Conservation (phyloP, 2,888 invertebrate species). For the Metacarcinus magister region DNA sequence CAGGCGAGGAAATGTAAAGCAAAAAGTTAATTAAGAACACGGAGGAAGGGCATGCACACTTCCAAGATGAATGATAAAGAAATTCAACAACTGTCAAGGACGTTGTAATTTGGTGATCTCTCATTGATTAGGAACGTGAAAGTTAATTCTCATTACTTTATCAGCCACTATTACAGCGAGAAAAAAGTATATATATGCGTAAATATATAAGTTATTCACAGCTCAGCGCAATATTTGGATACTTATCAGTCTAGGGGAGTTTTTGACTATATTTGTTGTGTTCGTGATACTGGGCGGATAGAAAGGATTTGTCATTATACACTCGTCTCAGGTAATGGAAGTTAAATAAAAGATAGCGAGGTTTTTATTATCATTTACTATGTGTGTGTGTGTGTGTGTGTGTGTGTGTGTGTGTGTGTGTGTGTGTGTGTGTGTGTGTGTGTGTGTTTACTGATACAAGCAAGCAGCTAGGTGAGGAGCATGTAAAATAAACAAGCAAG, state of each 20-base stretch:
- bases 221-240: not conserved
- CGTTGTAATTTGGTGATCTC: not conserved
- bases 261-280: not conserved
- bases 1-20: too few species aligned
- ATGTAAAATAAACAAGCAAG: not conserved
- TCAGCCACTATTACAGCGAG: not conserved
- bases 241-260: not conserved
- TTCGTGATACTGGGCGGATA: not conserved
- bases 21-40: too few species aligned
- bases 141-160: not conserved
- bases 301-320: not conserved
- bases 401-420: constrained; percentile 32
- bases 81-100: not conserved
- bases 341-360: not conserved
- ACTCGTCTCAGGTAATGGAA: not conserved
- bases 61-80: not conserved
- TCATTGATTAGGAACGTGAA: not conserved
- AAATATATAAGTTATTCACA: not conserved
- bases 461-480: not conserved
- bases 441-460: not conserved
- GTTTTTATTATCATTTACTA: not conserved
- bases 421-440: constrained; percentile 42
- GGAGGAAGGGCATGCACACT: not conserved
- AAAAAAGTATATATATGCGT: not conserved
- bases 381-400: constrained; percentile 20